Percentiles rank a stretch among this genome's conserved stretches.
These are phyloP conservation scores for Acanthis flammea DNA, from an alignment of 2,797 vertebrate species.

Conservation along the genomic window DNA sequence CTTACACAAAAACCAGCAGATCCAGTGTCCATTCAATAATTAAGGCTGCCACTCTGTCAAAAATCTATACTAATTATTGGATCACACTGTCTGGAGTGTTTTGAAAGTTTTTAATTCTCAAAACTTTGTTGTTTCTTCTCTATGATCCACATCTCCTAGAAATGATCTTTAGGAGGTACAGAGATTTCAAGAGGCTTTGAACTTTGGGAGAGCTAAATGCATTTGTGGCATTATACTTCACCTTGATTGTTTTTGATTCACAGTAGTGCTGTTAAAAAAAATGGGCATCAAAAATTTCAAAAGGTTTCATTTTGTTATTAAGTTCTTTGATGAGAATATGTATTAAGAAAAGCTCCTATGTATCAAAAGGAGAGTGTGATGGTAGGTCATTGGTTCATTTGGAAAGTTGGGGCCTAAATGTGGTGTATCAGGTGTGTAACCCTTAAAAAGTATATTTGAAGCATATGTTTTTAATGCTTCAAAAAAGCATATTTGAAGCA, in stretches of 20 bases:
- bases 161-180: neutral
- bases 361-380: neutral
- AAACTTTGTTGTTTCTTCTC: neutral
- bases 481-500: neutral
- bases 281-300: neutral
- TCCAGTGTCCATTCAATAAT: neutral
- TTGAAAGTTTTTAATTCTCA: neutral
- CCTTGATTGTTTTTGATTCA: neutral
- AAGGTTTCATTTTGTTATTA: neutral
- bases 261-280: neutral
- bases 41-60: neutral
- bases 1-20: neutral
- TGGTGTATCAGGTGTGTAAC: neutral
- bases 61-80: neutral
- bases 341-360: neutral
- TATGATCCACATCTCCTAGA: neutral
- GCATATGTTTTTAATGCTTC: too few relatives aligned
- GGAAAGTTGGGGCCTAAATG: neutral
- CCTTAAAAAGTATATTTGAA: neutral
- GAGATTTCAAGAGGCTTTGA: neutral
- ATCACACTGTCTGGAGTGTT: neutral
- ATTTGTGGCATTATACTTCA: rapidly evolving
- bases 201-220: neutral
- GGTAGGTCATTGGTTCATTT: neutral
- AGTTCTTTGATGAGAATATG: neutral